Evolutionary conservation across 2,113 vertebrate species (phyloP).

Genomic region (Eidolon helvum): DNA sequence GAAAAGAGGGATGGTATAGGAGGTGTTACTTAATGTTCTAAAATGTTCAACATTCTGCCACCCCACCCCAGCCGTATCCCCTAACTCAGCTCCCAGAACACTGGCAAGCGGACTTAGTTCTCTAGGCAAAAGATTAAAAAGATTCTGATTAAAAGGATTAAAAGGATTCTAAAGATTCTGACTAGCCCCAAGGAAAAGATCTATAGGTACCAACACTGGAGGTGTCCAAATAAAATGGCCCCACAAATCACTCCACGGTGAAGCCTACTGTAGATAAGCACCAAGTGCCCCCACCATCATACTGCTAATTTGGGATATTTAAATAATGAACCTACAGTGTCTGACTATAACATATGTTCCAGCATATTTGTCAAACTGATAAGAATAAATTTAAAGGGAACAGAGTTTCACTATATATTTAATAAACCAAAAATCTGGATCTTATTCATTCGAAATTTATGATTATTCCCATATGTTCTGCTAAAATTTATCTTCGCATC

Average conservation of each 20-base stretch:
- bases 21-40: neutral
- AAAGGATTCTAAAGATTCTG: neutral
- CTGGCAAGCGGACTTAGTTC: neutral
- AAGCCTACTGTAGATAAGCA: neutral
- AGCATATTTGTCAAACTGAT: neutral
- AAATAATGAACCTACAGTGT: neutral
- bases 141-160: neutral
- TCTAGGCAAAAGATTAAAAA: neutral
- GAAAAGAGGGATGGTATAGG: neutral
- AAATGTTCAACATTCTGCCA: neutral
- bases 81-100: neutral
- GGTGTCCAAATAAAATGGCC: neutral
- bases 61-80: neutral
- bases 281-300: no score
- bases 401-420: neutral
- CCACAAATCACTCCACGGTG: neutral
- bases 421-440: conserved; percentile 14
- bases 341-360: neutral
- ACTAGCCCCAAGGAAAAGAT: neutral
- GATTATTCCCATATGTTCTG: neutral
- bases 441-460: neutral
- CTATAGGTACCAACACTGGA: neutral
- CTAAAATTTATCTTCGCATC: neutral
- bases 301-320: neutral
- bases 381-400: neutral